Evolutionary conservation across 1,140 invertebrate genomes (phyloP), one percentile per base, ranked within the genome.

Genomic region (Drosophila kohkoa): DNA sequence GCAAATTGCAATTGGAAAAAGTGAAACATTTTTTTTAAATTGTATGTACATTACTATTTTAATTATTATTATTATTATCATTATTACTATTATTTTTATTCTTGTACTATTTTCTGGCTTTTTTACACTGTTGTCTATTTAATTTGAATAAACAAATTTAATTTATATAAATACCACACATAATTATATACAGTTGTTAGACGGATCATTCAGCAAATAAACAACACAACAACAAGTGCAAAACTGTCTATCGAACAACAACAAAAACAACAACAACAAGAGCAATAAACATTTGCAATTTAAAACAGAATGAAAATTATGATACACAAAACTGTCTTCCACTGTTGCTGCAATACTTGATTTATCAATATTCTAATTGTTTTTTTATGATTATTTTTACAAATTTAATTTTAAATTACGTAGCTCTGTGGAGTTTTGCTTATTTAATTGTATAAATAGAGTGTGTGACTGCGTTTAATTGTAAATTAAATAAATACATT

Each of bases 331-430:
- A 78, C 72, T 86, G 89, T 91, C 89, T 91, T 91, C 89, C 89
- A 91, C 81, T 91, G 86, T 82, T 91, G 89, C 89, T 91, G 89
- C 89, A 91, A 91, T 91, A 88, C 80, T 77, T 74, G 64, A 80
- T 68, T 77, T 80, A 89, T 64, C 15, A 64, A 81, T 80, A 66
- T 64, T 75, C 69, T 49, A 72, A 66, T 66, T 75, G 64, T 67
- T 68, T 74, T 72, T 72, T 32, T 52, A 59, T 59, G 13, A 65
- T 59, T 66, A 67, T 54, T 25, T 46, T 46, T 52, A 64, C 20
- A 57, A 45, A 63, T 35, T 49, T 57, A 55, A 35, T 60, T 68
- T 68, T 52, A 28, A 55, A 54, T 65, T 54, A 32, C 7, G 30
- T 73, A 73, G 55, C 11, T 52, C 48, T 58, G 38, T 74, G 71